phyloP scores from a whole-genome alignment of 2,888 invertebrate genomes.

The Adela reaumurella region DNA sequence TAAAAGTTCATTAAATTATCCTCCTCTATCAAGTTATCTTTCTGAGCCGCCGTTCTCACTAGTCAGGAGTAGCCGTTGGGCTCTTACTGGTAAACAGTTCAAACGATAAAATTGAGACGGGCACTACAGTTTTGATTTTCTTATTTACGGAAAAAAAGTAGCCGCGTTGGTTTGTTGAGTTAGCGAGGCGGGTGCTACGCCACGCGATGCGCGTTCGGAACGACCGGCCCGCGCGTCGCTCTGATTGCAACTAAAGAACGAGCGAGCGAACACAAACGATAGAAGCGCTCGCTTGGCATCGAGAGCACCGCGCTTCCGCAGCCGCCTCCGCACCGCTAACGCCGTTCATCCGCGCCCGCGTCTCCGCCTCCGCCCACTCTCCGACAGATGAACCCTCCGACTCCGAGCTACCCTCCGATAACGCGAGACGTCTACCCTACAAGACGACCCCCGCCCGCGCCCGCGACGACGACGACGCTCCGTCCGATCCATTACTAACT shows the following conservation, averaged over 20 bases:
- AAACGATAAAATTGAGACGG: too few species aligned
- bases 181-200: constrained; percentile 20
- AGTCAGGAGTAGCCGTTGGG: too few species aligned
- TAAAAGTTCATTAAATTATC: not conserved
- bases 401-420: not conserved
- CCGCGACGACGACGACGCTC: not conserved
- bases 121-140: too few species aligned
- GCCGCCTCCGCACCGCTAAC: not conserved
- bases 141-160: too few species aligned
- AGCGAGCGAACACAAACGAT: too few species aligned
- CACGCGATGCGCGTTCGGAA: constrained; percentile 35
- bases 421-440: not conserved
- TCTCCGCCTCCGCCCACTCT: too few species aligned
- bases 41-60: not conserved
- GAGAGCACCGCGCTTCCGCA: not conserved
- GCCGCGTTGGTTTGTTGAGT: too few species aligned
- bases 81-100: too few species aligned
- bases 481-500: not conserved
- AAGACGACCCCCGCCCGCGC: not conserved
- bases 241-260: constrained; percentile 39
- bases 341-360: not conserved
- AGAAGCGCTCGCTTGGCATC: not conserved
- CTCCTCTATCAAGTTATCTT: not conserved
- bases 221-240: constrained; percentile 46
- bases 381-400: not conserved